A percentile compares a stretch with the other conserved stretches of the same genome.
These are phyloP conservation scores for Tetragonula clypearis DNA, from an alignment of 1,140 invertebrate species.

Conservation along the genomic window DNA sequence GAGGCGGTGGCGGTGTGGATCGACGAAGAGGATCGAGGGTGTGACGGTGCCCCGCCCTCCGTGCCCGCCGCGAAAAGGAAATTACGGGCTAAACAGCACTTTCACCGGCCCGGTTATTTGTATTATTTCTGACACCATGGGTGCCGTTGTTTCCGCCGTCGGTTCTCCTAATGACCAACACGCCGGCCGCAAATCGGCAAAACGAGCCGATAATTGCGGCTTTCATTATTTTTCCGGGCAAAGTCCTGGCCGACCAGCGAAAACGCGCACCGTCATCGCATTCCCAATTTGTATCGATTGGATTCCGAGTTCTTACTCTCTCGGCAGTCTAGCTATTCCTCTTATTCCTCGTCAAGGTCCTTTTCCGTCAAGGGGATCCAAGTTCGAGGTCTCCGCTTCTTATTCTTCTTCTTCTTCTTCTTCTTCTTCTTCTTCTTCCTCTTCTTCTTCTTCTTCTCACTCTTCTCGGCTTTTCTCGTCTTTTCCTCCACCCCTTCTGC, in stretches of 20 bases:
- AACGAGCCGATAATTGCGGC: constrained; percentile 73
- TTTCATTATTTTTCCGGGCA: constrained; percentile 72
- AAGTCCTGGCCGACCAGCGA: constrained; percentile 7
- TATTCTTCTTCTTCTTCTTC: too few species aligned
- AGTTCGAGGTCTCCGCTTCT: background rate
- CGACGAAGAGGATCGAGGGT: constrained; percentile 67
- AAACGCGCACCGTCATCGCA: constrained; percentile 74
- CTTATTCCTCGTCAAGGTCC: background rate
- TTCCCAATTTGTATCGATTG: constrained; percentile 77
- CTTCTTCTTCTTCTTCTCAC: too few species aligned
- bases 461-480: too few species aligned
- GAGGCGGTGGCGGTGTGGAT: constrained; percentile 9
- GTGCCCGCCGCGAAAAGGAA: constrained; percentile 64
- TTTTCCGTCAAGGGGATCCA: background rate
- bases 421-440: background rate
- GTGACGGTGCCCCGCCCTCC: constrained; percentile 76
- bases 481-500: too few species aligned
- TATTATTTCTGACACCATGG: constrained; percentile 72
- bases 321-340: background rate
- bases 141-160: constrained; percentile 70
- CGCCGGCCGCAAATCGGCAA: constrained; percentile 65
- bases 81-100: constrained; percentile 72
- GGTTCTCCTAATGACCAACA: constrained; percentile 57
- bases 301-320: constrained; percentile 50
- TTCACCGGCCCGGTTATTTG: constrained; percentile 69